phyloP scores from a whole-genome alignment of 2,797 vertebrate genomes.

The Xenops minutus region DNA sequence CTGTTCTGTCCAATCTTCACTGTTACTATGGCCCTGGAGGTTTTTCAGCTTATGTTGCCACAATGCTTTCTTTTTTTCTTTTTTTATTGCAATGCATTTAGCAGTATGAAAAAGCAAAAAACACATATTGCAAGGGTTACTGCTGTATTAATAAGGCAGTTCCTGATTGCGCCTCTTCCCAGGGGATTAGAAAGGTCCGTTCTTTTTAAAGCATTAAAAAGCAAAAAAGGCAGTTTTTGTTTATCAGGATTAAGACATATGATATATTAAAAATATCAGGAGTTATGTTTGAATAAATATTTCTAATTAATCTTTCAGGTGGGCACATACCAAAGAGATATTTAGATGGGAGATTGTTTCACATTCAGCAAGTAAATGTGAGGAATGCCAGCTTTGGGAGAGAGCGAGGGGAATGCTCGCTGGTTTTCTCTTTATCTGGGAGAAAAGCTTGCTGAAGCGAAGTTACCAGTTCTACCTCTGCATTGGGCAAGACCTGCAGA shows the following conservation, averaged over 20 bases:
- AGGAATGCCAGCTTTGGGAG: not conserved
- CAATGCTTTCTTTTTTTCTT: not conserved
- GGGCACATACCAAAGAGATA: not conserved
- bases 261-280: not conserved
- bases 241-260: not conserved
- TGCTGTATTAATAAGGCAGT: not conserved
- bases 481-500: not conserved
- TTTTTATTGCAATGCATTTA: not conserved
- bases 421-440: not conserved
- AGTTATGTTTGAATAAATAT: not conserved
- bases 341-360: not conserved
- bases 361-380: not conserved
- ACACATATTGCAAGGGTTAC: not conserved
- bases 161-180: not conserved
- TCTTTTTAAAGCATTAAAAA: not conserved
- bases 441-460: not conserved
- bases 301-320: not conserved
- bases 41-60: not conserved
- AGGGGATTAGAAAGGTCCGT: not conserved
- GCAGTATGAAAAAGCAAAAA: not conserved
- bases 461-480: not conserved
- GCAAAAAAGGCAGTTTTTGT: not conserved
- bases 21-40: not conserved
- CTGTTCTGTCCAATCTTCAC: not conserved
- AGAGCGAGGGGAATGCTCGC: not conserved